Evolutionary conservation across 2,888 invertebrate species (phyloP).

Genomic region (Cheilosia scutellata): DNA sequence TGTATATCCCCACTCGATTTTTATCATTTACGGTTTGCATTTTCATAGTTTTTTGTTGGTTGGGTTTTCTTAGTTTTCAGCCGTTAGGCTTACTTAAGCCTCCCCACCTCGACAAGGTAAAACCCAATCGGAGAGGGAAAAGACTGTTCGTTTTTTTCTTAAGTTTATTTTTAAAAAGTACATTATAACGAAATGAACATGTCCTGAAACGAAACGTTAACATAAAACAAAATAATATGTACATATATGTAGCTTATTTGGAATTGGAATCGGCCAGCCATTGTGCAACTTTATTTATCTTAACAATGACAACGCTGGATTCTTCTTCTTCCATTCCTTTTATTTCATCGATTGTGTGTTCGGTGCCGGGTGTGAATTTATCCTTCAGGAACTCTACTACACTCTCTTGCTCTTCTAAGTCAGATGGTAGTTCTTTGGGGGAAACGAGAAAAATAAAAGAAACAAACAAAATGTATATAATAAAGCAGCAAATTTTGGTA

Average conservation of each 20-base stretch:
- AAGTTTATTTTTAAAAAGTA: not conserved
- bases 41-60: conserved; percentile 34
- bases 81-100: conserved; percentile 51
- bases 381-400: conserved; percentile 10
- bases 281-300: conserved; percentile 41
- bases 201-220: not conserved
- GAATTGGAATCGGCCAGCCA: conserved; percentile 26
- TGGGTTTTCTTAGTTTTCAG: conserved; percentile 63
- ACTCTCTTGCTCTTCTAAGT: not conserved
- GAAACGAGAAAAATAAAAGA: not conserved
- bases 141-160: not conserved
- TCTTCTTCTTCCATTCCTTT: conserved; percentile 48
- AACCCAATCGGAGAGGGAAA: conserved; percentile 56
- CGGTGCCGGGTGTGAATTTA: conserved; percentile 32
- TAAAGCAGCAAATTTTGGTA: not conserved
- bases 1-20: conserved; percentile 64
- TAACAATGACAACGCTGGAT: conserved; percentile 32
- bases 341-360: conserved; percentile 46
- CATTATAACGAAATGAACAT: not conserved
- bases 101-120: conserved; percentile 71
- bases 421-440: conserved; percentile 25
- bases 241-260: not conserved
- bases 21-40: conserved; percentile 24
- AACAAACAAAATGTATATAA: not conserved
- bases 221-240: not conserved